phyloP scores from a whole-genome alignment of 2,888 invertebrate genomes.

The Tetragonisca angustula region DNA sequence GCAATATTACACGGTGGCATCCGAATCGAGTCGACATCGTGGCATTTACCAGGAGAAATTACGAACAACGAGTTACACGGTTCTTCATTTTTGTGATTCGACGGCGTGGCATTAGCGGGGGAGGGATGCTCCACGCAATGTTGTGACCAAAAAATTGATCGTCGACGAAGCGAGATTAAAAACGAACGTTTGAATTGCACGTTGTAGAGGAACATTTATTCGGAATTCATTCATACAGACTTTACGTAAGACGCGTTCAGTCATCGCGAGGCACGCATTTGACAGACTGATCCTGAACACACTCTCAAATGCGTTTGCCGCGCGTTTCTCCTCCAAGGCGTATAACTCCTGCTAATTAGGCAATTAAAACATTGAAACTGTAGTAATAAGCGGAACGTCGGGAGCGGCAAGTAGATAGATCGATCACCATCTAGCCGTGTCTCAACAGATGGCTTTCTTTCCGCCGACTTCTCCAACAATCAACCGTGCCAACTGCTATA shows the following conservation, averaged over 20 bases:
- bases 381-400: not conserved
- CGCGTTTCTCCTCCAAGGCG: too few relatives aligned
- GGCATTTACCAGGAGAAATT: conserved; percentile 45
- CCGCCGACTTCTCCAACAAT: conserved; percentile 50
- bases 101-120: not conserved
- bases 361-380: not conserved
- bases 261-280: not conserved
- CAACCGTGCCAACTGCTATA: conserved; percentile 63
- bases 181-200: not conserved
- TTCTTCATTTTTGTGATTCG: not conserved
- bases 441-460: conserved; percentile 34
- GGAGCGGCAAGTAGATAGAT: not conserved
- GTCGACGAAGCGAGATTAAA: not conserved
- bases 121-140: not conserved
- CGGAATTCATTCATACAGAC: not conserved
- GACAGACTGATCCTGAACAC: not conserved
- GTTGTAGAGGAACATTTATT: not conserved
- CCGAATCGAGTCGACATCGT: too few relatives aligned
- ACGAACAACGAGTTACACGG: not conserved
- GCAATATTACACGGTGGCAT: too few relatives aligned
- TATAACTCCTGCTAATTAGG: not conserved
- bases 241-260: not conserved
- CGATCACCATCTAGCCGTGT: conserved; percentile 33
- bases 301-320: not conserved
- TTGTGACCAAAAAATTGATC: too few relatives aligned